Base-by-base conservation (phyloP, 2,797 vertebrate species). In the Muraenolepis orangiensis region DNA sequence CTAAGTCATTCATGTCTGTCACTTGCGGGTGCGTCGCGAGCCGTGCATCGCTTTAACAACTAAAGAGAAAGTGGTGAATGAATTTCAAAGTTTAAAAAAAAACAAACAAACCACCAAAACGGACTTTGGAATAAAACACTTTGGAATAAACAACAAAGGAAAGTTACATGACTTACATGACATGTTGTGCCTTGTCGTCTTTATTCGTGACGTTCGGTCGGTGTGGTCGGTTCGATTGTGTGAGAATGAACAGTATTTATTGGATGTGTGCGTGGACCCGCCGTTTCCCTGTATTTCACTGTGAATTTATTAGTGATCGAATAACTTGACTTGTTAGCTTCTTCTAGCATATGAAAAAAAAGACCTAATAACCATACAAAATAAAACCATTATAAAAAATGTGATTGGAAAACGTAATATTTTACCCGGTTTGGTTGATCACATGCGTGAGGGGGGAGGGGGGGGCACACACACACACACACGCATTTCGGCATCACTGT, bases 51-150 rank as follows among this genome's bases (percentile, higher is more conserved):
- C n/a, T 64, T 64, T 64, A 64, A 26, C n/a, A 26, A 64, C 57
- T 26, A 64, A 64, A 23, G 51, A 61, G 26, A 11, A n/a, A n/a
- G n/a, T n/a, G n/a, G 57, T 64, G n/a, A 64, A 64, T 64, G 57
- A 11, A 64, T 64, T 64, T 64, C 57, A 64, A 61, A 61, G 57
- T 61, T 23, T 23, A 61, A 61, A 61, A 26, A 61, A 26, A 23
- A 61, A 26, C 23, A 8, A 8, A 34, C 1, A 64, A 64, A 64
- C 57, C n/a, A 6, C 57, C n/a, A n/a, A n/a, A n/a, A n/a, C n/a
- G n/a, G n/a, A 64, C 57, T 64, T 26, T 64, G 57, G 57, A 64
- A 64, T 64, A 64, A 64, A 64, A 6, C 57, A 64, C 57, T 64
- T 26, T 64, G 57, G 57, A 64, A 64, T 64, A 64, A 64, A 64